These are phyloP conservation scores for Stegostoma tigrinum DNA, from an alignment of 2,113 vertebrate genomes.

Conservation along the genomic window DNA sequence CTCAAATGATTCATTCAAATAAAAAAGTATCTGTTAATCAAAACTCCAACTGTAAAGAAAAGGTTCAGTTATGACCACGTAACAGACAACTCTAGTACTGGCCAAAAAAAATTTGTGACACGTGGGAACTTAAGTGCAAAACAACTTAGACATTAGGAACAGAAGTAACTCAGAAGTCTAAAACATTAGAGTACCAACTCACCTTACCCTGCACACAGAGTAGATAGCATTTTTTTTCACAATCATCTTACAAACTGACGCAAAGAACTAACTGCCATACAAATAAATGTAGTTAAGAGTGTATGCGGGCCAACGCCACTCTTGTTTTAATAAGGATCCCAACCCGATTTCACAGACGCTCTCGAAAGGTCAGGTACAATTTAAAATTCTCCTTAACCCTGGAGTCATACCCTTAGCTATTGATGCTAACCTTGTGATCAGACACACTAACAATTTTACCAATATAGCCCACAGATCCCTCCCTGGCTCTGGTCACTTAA, in stretches of 20 bases:
- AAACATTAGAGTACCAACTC: neutral
- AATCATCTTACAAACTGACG: neutral
- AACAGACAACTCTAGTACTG: neutral
- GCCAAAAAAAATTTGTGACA: neutral
- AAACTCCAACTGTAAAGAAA: neutral
- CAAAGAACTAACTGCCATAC: neutral
- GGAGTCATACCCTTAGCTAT: neutral
- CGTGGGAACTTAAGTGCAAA: neutral
- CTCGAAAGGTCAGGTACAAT: neutral
- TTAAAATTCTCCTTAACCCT: neutral
- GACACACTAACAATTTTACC: neutral
- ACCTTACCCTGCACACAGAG: neutral
- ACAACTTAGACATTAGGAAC: neutral
- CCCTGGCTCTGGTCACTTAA: neutral
- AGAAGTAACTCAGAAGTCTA: neutral
- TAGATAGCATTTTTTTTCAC: neutral
- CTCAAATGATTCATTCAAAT: neutral
- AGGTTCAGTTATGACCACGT: neutral
- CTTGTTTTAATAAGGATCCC: neutral
- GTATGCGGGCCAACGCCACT: neutral
- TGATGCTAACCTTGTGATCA: neutral
- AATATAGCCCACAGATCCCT: neutral
- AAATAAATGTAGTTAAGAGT: neutral
- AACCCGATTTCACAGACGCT: neutral
- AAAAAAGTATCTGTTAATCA: neutral